Evolutionary conservation across 2,888 invertebrate species (phyloP).

Genomic region (Meliscaeva auricollis): DNA sequence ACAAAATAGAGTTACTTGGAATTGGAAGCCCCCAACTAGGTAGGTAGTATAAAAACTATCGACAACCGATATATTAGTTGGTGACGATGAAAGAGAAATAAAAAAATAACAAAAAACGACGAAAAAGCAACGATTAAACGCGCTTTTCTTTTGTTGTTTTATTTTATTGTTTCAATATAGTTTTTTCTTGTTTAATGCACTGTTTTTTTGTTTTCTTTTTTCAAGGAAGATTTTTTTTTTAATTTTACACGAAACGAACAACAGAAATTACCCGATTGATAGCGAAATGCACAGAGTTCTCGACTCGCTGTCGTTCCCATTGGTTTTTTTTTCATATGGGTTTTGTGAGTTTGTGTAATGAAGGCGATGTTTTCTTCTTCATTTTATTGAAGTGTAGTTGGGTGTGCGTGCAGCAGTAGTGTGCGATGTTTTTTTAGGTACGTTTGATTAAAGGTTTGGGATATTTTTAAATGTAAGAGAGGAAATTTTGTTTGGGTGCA

Average conservation of each 20-base stretch:
- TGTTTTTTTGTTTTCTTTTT: conserved; percentile 32
- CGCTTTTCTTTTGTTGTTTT: conserved; percentile 57
- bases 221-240: conserved; percentile 42
- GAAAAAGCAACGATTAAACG: conserved; percentile 34
- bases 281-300: conserved; percentile 66
- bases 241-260: conserved; percentile 58
- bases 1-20: neutral
- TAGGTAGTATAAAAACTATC: conserved; percentile 28
- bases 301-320: conserved; percentile 56
- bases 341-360: conserved; percentile 1
- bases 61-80: conserved; percentile 38
- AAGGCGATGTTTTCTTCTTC: conserved; percentile 60
- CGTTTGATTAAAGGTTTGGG: conserved; percentile 36
- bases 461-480: neutral
- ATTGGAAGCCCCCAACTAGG: conserved; percentile 15
- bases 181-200: conserved; percentile 36
- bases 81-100: conserved; percentile 45
- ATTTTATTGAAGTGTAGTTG: neutral
- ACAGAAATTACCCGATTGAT: conserved; percentile 75
- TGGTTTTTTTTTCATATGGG: conserved; percentile 48
- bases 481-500: too few relatives aligned
- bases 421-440: conserved; percentile 64
- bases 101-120: neutral
- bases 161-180: conserved; percentile 17
- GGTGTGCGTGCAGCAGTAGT: conserved; percentile 53